Evolutionary conservation across 2,888 invertebrate species (phyloP), one percentile per base, ranked within the genome.

Genomic region (Drosophila kanekoi): DNA sequence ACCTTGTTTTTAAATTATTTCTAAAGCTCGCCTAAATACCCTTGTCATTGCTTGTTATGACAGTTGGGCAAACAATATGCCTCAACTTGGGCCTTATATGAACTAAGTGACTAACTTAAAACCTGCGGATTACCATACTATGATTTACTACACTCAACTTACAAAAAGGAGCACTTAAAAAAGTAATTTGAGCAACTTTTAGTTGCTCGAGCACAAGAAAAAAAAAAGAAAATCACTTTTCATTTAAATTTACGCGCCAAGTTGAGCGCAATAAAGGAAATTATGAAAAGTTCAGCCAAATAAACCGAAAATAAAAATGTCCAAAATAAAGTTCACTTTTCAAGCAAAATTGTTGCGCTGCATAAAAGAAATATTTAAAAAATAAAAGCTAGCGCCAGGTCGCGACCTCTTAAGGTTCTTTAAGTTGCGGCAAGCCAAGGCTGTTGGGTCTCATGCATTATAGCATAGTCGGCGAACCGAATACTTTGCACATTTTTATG

Each of bases 401-500:
- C 35, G 35, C 37, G 51, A 56, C 49, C 40, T 54, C 45, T 49
- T 49, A 59, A 51, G 49, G 49, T 43, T 48, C 45, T 51, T 60
- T 28, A 63, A 53, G 16, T 38, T 20, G 9, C 20, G 18, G 11
- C 18, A n/a, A 52, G 38, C 18, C 44, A 59, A 59, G 45, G 41
- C 38, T 4, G 35, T 13, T 38, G 37, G 41, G 45, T 57, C 23
- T 28, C 13, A 41, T 47, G 37, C 20, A 49, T 49, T 61, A 44
- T 18, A 33, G 37, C 20, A 37, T 18, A 9, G 20, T 38, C n/a
- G 9, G 45, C 10, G 58, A 64, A 66, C 52, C 47, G 56, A 77
- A 86, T 74, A 74, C 77, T 86, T 86, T 89, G 60, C 84, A 73
- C 72, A 83, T 72, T 85, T 89, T 89, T 83, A 88, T 74, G 77